These are phyloP conservation scores for Dendrolimus houi DNA, from an alignment of 2,888 invertebrate species.

Conservation along the genomic window DNA sequence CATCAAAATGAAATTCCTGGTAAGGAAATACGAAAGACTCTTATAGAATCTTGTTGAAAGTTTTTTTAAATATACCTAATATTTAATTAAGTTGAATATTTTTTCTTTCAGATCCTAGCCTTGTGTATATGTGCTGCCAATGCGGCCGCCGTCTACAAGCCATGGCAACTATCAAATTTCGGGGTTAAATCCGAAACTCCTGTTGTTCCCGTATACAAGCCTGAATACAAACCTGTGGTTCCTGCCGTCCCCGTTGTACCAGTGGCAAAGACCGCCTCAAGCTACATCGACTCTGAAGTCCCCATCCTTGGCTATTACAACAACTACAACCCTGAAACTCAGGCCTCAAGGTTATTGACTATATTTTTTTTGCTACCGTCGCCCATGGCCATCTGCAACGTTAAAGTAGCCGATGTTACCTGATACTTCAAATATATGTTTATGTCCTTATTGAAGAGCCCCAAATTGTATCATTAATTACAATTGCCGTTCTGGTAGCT, in stretches of 20 bases:
- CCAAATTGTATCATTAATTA: no score
- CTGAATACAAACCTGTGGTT: slow-evolving; percentile 8
- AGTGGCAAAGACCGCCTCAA: slow-evolving; percentile 20
- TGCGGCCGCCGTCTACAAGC: slow-evolving; percentile 19
- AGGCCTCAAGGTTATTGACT: background rate
- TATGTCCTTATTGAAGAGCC: no score
- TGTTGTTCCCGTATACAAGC: slow-evolving; percentile 1
- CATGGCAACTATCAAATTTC: slow-evolving; percentile 7
- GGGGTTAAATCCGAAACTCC: background rate
- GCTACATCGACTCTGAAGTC: slow-evolving; percentile 26
- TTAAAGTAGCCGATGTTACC: no score
- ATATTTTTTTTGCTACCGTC: no score
- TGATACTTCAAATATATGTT: no score
- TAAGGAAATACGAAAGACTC: slow-evolving; percentile 9
- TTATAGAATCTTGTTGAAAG: background rate
- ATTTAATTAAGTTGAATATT: background rate
- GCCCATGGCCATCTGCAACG: no score
- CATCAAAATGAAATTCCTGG: slow-evolving; percentile 26
- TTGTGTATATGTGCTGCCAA: slow-evolving; percentile 34
- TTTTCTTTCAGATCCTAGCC: slow-evolving; percentile 26
- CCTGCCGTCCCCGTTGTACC: slow-evolving; percentile 9
- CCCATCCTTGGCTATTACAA: background rate
- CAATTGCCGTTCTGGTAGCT: no score
- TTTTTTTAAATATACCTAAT: background rate
- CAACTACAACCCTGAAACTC: background rate